These are phyloP conservation scores for Rhinolophus ferrumequinum DNA, from an alignment of 2,113 vertebrate genomes.

Conservation along the genomic window DNA sequence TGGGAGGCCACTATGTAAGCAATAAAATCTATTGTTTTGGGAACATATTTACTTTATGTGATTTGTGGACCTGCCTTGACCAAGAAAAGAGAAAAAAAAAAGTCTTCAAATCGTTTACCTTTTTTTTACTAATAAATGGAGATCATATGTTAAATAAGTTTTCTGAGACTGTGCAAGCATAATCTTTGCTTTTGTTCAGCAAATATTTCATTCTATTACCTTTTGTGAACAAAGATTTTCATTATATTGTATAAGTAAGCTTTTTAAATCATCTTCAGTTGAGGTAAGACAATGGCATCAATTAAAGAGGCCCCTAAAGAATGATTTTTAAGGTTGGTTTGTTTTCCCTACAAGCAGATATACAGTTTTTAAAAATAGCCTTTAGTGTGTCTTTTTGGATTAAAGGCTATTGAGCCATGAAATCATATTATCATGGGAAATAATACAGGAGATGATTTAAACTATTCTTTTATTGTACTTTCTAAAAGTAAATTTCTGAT, in stretches of 20 bases:
- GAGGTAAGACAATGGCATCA: background rate
- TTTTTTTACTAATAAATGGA: background rate
- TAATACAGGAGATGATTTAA: conserved; percentile 9
- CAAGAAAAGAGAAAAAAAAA: background rate
- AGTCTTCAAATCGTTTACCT: background rate
- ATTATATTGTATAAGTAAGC: background rate
- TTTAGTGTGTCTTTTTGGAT: background rate
- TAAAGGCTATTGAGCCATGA: conserved; percentile 39
- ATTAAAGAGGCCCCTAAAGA: conserved; percentile 6
- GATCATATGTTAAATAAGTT: background rate
- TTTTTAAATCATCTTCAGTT: conserved; percentile 17
- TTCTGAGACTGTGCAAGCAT: background rate
- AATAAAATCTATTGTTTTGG: background rate
- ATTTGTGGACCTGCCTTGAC: background rate
- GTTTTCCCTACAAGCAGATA: background rate
- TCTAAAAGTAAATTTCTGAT: conserved; percentile 33
- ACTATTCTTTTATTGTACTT: conserved; percentile 15
- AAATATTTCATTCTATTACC: background rate
- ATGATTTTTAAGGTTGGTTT: background rate
- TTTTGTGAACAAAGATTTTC: conserved; percentile 4
- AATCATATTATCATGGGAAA: conserved; percentile 16
- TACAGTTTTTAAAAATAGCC: background rate
- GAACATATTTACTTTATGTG: background rate
- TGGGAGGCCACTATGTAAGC: background rate
- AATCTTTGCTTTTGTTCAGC: conserved; percentile 11